Percentiles rank a stretch among this genome's conserved stretches.
Evolutionary conservation across 2,888 invertebrate genomes (phyloP).

Genomic region (Drosophila mayaguana): DNA sequence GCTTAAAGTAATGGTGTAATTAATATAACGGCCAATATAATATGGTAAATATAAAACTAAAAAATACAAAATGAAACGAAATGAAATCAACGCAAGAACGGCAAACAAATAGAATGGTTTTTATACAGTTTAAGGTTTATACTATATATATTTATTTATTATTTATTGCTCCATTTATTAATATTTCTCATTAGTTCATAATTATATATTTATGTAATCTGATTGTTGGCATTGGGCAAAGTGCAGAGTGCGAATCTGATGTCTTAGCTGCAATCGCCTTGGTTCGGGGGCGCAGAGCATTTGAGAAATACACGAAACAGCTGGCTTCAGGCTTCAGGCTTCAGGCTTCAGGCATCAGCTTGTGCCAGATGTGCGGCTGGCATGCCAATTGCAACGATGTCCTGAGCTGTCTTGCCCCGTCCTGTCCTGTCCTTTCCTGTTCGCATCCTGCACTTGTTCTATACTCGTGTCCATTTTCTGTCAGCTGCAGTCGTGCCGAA

Average conservation of each 20-base stretch:
- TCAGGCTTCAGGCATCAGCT: constrained; percentile 6
- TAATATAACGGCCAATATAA: too few relatives aligned
- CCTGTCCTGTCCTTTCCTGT: constrained; percentile 8
- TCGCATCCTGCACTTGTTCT: constrained; percentile 38
- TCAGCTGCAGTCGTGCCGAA: constrained; percentile 69
- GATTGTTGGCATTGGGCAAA: neutral
- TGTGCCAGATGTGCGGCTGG: constrained; percentile 37
- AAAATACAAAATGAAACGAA: too few relatives aligned
- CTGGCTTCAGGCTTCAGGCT: constrained; percentile 10
- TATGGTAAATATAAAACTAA: too few relatives aligned
- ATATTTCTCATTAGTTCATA: neutral
- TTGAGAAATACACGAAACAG: constrained; percentile 18
- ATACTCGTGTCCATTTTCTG: constrained; percentile 53
- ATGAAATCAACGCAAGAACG: too few relatives aligned
- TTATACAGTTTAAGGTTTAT: too few relatives aligned
- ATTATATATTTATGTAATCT: neutral
- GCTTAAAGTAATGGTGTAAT: too few relatives aligned
- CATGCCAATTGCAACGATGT: constrained; percentile 58
- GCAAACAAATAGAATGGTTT: too few relatives aligned
- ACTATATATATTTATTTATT: neutral
- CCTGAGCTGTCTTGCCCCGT: constrained; percentile 16
- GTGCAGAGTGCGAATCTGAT: constrained; percentile 4
- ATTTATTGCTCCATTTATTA: neutral
- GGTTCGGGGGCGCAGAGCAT: neutral
- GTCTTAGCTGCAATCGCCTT: constrained; percentile 20